Evolutionary conservation across 2,888 invertebrate genomes (phyloP), one percentile per base, ranked within the genome.

Genomic region (Brassicogethes aeneus): DNA sequence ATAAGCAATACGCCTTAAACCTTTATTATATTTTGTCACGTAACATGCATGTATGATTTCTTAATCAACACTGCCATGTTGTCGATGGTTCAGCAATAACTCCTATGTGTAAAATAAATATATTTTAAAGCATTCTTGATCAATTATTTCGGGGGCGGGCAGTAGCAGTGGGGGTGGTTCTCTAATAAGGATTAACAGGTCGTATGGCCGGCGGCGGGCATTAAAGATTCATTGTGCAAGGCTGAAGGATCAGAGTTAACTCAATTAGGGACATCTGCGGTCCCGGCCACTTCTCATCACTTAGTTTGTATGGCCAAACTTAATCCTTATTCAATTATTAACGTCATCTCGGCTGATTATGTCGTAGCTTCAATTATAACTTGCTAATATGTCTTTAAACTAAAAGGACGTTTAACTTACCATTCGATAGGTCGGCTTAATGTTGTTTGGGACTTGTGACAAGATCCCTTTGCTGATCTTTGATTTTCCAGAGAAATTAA

Each of bases 181-280:
- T n/a, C n/a, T 23, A 23, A 23, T 23, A 23, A 23, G 36, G 29
- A 37, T 29, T 23, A 37, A 17, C 12, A 37, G 47, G 39, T 34
- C 42, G 36, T 42, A 42, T 44, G 42, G 39, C 43, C 40, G 37
- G 30, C 12, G 34, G 40, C 43, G 39, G n/a, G n/a, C n/a, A 47
- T 47, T 45, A 47, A 47, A 47, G 45, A 47, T 47, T 47, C 47
- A 47, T 47, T 45, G 43, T 47, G 42, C 40, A 40, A 43, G 36
- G 38, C 43, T 37, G 15, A 36, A 37, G 47, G 43, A 45, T 37
- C 40, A 37, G 40, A 37, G 38, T 40, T 47, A 45, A 47, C 43
- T 47, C 43, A 43, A 47, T 47, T 47, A 47, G 41, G 36, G 43
- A 39, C 47, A 47, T 45, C 47, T 47, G 47, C 31, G 47, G 43